phyloP scores from a whole-genome alignment of 2,113 vertebrate species.

The Acanthisitta chloris region DNA sequence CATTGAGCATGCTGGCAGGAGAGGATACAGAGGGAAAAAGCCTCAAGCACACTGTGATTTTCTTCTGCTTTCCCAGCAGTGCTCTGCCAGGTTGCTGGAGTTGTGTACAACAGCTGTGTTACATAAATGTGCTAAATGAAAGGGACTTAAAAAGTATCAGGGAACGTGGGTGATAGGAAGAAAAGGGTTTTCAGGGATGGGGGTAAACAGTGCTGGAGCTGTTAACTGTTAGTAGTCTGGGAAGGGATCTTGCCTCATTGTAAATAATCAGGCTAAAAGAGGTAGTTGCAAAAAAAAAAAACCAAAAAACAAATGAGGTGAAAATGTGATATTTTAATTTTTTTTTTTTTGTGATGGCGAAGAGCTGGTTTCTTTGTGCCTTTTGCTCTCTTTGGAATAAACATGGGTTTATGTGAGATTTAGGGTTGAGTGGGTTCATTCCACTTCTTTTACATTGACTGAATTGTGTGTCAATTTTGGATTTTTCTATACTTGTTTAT shows the following conservation, averaged over 20 bases:
- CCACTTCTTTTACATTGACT: not conserved
- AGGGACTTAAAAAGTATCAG: not conserved
- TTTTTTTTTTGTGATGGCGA: not conserved
- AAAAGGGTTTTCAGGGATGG: not conserved
- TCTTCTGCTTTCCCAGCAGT: not conserved
- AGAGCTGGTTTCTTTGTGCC: not conserved
- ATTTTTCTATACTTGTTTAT: not conserved
- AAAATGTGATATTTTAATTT: not conserved
- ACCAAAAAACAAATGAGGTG: too few species aligned
- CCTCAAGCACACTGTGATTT: not conserved
- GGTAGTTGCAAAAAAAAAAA: not conserved
- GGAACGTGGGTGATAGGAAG: not conserved
- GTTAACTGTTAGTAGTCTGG: not conserved
- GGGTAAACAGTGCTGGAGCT: not conserved
- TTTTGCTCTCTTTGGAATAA: not conserved
- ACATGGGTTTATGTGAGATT: not conserved
- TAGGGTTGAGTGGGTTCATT: not conserved
- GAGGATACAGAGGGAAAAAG: not conserved
- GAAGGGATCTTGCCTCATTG: not conserved
- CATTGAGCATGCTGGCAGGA: fast-evolving
- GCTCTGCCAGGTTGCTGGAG: not conserved
- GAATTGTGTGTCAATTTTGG: not conserved
- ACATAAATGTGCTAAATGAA: not conserved
- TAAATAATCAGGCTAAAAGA: not conserved
- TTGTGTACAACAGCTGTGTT: not conserved